Evolutionary conservation across 1,140 invertebrate species (phyloP).

Genomic region (Aphidius ervi): DNA sequence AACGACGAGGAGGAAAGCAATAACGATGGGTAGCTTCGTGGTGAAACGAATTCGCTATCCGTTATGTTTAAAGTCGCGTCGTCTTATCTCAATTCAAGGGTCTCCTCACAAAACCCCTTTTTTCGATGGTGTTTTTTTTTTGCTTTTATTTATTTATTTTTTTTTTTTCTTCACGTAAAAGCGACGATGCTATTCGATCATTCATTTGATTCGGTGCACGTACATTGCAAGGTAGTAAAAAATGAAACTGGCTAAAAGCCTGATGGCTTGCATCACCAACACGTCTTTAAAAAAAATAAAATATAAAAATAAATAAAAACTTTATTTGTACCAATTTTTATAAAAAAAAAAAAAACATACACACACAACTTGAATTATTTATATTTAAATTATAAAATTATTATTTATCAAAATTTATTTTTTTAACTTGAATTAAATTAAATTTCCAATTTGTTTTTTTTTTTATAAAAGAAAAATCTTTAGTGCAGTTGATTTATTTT

Average conservation of each 20-base stretch:
- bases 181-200: constrained; percentile 15
- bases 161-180: background rate
- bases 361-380: no score
- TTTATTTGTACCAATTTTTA: no score
- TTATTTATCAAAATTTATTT: no score
- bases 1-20: constrained; percentile 17
- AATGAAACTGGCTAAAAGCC: background rate
- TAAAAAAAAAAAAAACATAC: no score
- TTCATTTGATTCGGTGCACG: constrained; percentile 46
- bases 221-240: constrained; percentile 20
- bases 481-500: no score
- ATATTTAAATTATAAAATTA: no score
- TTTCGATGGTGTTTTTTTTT: background rate
- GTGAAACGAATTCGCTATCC: constrained; percentile 21
- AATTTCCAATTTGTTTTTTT: background rate
- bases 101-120: constrained; percentile 2
- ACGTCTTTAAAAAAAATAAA: background rate
- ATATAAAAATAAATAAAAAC: no score
- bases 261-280: no score
- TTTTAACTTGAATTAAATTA: background rate
- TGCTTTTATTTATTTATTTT: background rate
- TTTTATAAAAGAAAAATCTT: background rate
- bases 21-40: constrained; percentile 20
- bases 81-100: constrained; percentile 24
- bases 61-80: constrained; percentile 10